Conservation (phyloP, 2,888 invertebrate genomes). For the Scaptomyza cyrtandrae region DNA sequence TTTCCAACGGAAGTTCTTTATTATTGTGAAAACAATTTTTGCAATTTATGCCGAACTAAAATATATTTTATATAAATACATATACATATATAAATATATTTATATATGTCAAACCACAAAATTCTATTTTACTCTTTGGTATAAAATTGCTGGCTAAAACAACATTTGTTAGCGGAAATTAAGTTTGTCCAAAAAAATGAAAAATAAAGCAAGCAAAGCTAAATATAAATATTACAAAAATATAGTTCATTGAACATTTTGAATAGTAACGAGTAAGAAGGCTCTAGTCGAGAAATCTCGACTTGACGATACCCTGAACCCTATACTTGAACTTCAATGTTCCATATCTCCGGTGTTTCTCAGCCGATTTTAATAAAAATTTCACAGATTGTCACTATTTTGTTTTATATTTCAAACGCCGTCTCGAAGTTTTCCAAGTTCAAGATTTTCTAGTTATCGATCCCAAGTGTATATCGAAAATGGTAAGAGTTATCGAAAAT, state of each 20-base stretch:
- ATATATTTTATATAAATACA: neutral
- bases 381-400: too few relatives aligned
- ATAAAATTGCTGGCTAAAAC: neutral
- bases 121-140: neutral
- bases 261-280: too few relatives aligned
- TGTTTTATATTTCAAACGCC: too few relatives aligned
- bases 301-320: too few relatives aligned
- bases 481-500: too few relatives aligned
- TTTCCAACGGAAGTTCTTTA: neutral
- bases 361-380: too few relatives aligned
- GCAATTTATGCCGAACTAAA: neutral
- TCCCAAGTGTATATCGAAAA: too few relatives aligned
- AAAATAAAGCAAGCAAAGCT: neutral
- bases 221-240: neutral
- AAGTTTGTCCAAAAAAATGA: neutral
- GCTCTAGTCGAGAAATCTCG: too few relatives aligned
- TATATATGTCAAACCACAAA: slow-evolving; percentile 11
- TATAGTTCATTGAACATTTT: neutral
- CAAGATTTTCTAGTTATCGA: too few relatives aligned
- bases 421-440: too few relatives aligned
- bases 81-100: neutral
- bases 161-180: slow-evolving; percentile 12
- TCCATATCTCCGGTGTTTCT: too few relatives aligned
- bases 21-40: neutral
- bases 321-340: too few relatives aligned